Evolutionary conservation across 2,888 invertebrate genomes (phyloP), one percentile per base, ranked within the genome.

Genomic region (Pollenia amentaria): DNA sequence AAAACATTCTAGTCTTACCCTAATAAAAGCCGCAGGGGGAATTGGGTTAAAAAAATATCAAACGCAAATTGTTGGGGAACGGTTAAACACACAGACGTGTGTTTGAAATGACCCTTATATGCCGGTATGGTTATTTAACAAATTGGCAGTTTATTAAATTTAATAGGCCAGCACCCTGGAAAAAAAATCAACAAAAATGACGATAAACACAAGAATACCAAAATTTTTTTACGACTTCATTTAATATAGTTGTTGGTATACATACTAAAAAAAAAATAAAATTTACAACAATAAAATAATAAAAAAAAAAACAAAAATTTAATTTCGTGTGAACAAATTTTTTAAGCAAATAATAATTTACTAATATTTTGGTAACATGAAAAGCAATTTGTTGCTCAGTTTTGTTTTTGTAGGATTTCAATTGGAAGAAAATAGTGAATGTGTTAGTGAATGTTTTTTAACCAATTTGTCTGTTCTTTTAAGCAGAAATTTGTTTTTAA

Each of bases 111-210:
- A 51, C 64, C 42, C 51, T 42, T 46, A 38, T 67, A 18, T 57
- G 48, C 16, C 42, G 55, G 51, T 21, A 70, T 70, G 62, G 46
- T 75, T 82, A 82, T 86, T 86, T 78, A 69, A 86, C 82, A 86
- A 86, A 86, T 86, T 82, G 85, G 69, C 85, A 82, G 78, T 82
- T 86, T 86, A 86, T 86, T 86, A 82, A 86, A 78, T 70, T 64
- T 82, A 86, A 86, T 78, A 78, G 78, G 82, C 60, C 51, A 44
- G 21, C 77, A 72, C 53, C 14, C 21, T 42, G 48, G 29, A 40
- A 75, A 38, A 46, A 73, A 69, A 46, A 44, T 14, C 14, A 42
- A 12, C 12, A 51, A 55, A 9, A 46, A 40, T n/a, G 44, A 70
- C 21, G 62, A 55, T 7, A 60, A 21, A 4, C 29, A 21, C 3